phyloP scores from a whole-genome alignment of 2,797 vertebrate species.

The Smutsia temminckii region DNA sequence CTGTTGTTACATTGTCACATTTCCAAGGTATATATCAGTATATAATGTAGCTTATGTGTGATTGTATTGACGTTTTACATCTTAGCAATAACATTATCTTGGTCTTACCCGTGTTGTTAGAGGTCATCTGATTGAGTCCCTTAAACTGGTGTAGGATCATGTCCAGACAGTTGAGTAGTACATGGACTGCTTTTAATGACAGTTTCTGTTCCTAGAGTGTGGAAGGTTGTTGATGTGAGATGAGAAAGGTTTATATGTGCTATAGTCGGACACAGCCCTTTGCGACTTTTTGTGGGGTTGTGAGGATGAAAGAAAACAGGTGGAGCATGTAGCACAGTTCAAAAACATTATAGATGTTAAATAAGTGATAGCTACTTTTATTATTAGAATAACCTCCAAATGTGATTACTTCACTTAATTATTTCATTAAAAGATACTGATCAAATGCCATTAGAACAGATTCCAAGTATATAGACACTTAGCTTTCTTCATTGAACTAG shows the following conservation, averaged over 20 bases:
- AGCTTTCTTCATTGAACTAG: slow-evolving; percentile 20
- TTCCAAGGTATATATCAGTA: not conserved
- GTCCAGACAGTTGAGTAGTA: not conserved
- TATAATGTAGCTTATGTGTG: not conserved
- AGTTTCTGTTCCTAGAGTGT: not conserved
- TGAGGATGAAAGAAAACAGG: not conserved
- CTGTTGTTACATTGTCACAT: not conserved
- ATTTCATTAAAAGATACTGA: slow-evolving; percentile 32
- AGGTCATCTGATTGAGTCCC: not conserved
- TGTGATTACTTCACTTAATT: not conserved
- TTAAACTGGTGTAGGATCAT: not conserved
- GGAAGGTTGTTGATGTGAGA: not conserved
- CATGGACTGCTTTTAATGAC: not conserved
- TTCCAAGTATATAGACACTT: not conserved
- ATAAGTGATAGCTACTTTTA: not conserved
- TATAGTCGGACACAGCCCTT: not conserved
- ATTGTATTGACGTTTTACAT: slow-evolving; percentile 3
- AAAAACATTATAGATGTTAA: not conserved
- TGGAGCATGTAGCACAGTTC: not conserved
- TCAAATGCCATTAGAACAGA: slow-evolving; percentile 18
- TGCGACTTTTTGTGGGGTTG: not conserved
- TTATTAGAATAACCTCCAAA: slow-evolving; percentile 3
- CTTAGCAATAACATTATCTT: not conserved
- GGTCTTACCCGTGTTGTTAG: not conserved
- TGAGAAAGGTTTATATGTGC: not conserved